Conservation (phyloP, 2,113 vertebrate genomes). For the Holacanthus passer region DNA sequence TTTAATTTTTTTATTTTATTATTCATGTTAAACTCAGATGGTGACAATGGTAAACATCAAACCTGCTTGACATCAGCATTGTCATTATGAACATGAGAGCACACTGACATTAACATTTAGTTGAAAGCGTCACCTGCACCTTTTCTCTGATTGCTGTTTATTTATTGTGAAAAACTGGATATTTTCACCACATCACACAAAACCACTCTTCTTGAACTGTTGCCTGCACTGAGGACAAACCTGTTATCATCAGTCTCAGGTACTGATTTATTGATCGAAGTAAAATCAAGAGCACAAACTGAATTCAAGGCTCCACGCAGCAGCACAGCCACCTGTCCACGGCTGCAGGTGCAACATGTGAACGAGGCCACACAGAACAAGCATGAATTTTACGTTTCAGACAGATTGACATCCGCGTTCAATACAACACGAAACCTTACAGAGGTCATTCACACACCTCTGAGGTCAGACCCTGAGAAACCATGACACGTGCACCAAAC, state of each 20-base stretch:
- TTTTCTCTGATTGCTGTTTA: neutral
- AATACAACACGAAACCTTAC: neutral
- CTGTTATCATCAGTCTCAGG: neutral
- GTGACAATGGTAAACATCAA: too few relatives aligned
- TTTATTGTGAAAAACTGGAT: neutral
- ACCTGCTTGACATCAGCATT: too few relatives aligned
- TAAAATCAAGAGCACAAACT: neutral
- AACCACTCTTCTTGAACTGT: neutral
- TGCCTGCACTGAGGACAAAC: neutral
- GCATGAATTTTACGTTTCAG: neutral
- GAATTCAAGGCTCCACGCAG: neutral
- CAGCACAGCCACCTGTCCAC: neutral
- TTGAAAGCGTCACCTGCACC: too few relatives aligned
- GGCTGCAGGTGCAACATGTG: neutral
- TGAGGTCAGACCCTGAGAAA: neutral
- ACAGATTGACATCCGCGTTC: too few relatives aligned
- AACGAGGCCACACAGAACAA: neutral
- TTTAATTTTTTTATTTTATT: too few relatives aligned
- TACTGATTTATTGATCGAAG: neutral
- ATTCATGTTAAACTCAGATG: too few relatives aligned
- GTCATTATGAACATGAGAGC: too few relatives aligned
- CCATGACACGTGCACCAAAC: neutral
- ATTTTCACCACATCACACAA: neutral
- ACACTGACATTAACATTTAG: too few relatives aligned
- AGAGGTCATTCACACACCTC: constrained; percentile 7